phyloP scores from a whole-genome alignment of 1,140 invertebrate genomes.

The Polyergus mexicanus region DNA sequence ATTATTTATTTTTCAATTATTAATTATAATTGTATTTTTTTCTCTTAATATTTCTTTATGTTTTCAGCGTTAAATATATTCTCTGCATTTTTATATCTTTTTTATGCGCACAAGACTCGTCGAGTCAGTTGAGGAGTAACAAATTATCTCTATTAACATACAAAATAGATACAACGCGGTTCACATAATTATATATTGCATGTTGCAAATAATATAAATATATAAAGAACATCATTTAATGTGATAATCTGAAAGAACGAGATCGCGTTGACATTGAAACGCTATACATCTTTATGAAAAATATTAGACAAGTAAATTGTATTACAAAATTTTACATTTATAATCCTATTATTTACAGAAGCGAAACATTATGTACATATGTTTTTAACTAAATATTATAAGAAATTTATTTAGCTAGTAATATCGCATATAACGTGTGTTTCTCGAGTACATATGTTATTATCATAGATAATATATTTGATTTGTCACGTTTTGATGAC shows the following conservation, averaged over 20 bases:
- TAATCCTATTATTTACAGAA: neutral
- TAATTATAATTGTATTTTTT: neutral
- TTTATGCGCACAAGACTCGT: neutral
- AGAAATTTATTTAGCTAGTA: neutral
- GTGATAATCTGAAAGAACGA: neutral
- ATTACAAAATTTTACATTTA: neutral
- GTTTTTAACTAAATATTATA: neutral
- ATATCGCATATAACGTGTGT: neutral
- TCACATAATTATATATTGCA: constrained; percentile 11
- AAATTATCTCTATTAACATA: neutral
- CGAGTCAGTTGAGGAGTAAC: constrained; percentile 12
- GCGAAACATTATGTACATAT: neutral
- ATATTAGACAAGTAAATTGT: neutral
- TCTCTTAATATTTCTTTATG: neutral
- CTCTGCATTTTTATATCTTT: neutral
- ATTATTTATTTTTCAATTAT: neutral
- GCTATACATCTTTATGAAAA: neutral
- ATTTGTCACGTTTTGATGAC: too few relatives aligned
- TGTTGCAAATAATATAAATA: neutral
- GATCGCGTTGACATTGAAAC: neutral
- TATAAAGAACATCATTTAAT: neutral
- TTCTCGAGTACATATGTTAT: neutral
- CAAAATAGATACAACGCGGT: neutral
- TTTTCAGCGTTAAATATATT: neutral
- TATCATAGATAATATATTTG: too few relatives aligned